Evolutionary conservation across 2,797 vertebrate species (phyloP), one percentile per base, ranked within the genome.

Genomic region (Odontamblyopus lacepedii): DNA sequence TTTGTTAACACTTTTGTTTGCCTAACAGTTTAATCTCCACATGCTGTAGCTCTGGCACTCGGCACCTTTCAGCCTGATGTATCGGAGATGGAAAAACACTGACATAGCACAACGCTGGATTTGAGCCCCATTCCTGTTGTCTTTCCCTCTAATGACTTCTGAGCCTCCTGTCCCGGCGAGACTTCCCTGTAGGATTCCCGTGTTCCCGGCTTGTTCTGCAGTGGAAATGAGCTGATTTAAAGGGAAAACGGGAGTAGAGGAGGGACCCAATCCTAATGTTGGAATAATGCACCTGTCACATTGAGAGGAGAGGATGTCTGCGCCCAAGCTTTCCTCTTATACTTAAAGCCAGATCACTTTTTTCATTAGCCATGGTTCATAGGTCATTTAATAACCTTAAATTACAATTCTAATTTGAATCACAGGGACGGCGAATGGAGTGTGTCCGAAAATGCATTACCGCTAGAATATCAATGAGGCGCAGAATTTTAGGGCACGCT

Each of bases 331-430:
- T 73, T 56, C 12, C 35, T 61, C 63, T 76, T 66, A 11, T 88
- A 66, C 73, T 71, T 83, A 75, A 76, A 71, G 78, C 44, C 18
- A 12, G 70, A 71, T 85, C 60, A 41, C 38, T 84, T 66, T 79
- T 84, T 79, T 62, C 70, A 75, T 82, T 83, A 69, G 64, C 72
- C 72, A 72, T 71, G 76, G 79, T 86, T 85, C 80, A 69, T 63
- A 73, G 83, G 79, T 91, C 76, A 87, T 85, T 88, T 84, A 84
- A 89, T 85, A 86, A 87, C 78, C 75, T 82, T 81, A 85, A 84
- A 88, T 85, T 88, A 75, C 68, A 77, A 63, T 85, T 83, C 67
- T 81, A 86, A 86, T 86, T 85, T 79, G 72, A 85, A 83, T 88
- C 73, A 82, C 88, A 90, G 75, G 81, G 80, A 89, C 78, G 84